Evolutionary conservation across 1,140 invertebrate genomes (phyloP).

Genomic region (Sweltsa coloradensis): DNA sequence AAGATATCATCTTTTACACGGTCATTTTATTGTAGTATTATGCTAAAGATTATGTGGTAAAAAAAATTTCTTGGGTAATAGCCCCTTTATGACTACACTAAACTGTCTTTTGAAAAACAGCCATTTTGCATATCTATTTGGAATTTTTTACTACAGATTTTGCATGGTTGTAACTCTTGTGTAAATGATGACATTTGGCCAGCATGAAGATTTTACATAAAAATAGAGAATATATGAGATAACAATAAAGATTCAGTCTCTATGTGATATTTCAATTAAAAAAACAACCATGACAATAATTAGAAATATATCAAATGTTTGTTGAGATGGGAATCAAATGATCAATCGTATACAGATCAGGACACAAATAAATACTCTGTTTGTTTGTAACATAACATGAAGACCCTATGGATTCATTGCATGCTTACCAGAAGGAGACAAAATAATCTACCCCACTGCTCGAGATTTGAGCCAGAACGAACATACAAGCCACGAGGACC

Average conservation of each 20-base stretch:
- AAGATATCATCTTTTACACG: no score
- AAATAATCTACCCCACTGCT: slow-evolving; percentile 56
- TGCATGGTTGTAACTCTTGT: no score
- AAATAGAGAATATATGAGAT: no score
- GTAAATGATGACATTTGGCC: no score
- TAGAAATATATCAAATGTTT: neutral
- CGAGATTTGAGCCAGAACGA: slow-evolving; percentile 42
- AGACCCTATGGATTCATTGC: neutral
- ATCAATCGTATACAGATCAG: neutral
- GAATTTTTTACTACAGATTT: no score
- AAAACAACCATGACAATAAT: neutral
- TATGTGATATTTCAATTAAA: neutral
- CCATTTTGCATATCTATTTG: no score
- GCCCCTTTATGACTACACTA: no score
- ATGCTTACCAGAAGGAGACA: slow-evolving; percentile 47
- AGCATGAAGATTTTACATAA: no score
- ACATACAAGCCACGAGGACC: slow-evolving; percentile 36
- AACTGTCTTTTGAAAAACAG: no score
- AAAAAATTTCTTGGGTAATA: no score
- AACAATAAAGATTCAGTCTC: neutral
- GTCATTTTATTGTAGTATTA: no score
- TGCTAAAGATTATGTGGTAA: no score
- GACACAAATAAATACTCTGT: neutral
- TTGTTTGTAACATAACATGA: neutral
- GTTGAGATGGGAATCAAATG: neutral